A percentile compares a stretch with the other conserved stretches of the same genome.
phyloP scores from a whole-genome alignment of 1,140 invertebrate species.

The Venturia canescens region DNA sequence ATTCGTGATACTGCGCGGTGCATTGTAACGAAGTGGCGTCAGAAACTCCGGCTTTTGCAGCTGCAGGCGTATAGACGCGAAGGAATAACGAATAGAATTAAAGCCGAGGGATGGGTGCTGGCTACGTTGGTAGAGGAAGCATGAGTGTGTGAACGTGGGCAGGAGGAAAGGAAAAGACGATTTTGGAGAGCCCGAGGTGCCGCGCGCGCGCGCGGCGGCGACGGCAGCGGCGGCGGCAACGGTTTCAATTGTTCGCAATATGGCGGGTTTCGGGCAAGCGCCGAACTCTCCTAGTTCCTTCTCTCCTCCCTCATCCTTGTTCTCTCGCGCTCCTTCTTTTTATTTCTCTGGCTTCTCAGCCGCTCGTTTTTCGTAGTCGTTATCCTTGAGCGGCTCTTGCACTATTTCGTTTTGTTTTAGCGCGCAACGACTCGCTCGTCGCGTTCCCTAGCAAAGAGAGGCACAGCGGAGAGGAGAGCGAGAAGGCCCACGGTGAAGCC shows the following conservation, averaged over 20 bases:
- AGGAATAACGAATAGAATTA: conserved; percentile 21
- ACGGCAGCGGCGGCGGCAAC: too few relatives aligned
- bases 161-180: conserved; percentile 30
- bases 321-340: conserved; percentile 28
- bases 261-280: conserved; percentile 56
- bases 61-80: conserved; percentile 28
- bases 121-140: neutral
- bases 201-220: too few relatives aligned
- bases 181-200: conserved; percentile 36
- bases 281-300: conserved; percentile 41
- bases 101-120: too few relatives aligned
- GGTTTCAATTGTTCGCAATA: conserved; percentile 75
- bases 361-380: conserved; percentile 67
- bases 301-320: conserved; percentile 43
- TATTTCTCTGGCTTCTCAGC: conserved; percentile 6
- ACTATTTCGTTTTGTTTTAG: conserved; percentile 74
- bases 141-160: conserved; percentile 61
- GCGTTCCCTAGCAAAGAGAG: conserved; percentile 60
- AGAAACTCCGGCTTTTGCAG: conserved; percentile 26
- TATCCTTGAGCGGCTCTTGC: conserved; percentile 75
- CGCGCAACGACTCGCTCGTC: conserved; percentile 55
- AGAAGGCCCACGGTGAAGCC: conserved; percentile 4
- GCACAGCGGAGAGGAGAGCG: too few relatives aligned
- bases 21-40: neutral
- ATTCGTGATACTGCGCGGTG: conserved; percentile 56